A percentile compares a stretch with the other conserved stretches of the same genome.
Conservation (phyloP, 1,140 invertebrate genomes). For the Trichonephila clavata region DNA sequence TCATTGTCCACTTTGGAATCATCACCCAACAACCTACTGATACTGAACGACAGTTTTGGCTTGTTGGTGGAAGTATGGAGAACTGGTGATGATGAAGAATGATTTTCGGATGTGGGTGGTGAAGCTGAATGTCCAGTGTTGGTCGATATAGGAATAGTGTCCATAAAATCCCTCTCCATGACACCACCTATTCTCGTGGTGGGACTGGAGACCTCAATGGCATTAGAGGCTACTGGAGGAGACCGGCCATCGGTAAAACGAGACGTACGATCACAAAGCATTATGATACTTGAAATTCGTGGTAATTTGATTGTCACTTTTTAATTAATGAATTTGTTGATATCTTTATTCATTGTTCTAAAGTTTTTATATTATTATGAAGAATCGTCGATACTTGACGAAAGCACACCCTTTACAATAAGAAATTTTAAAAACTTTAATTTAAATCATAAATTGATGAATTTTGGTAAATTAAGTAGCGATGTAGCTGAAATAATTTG, state of each 20-base stretch:
- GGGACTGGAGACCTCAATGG: conserved; percentile 51
- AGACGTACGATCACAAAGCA: conserved; percentile 62
- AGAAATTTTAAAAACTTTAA: no score
- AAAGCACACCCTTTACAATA: no score
- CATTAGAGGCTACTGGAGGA: conserved; percentile 58
- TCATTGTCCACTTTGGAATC: conserved; percentile 41
- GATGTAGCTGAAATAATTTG: no score
- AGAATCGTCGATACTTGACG: no score
- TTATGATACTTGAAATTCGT: neutral
- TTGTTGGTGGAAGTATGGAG: conserved; percentile 54
- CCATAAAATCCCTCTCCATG: conserved; percentile 26
- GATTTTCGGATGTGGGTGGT: conserved; percentile 15
- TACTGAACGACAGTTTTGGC: conserved; percentile 77
- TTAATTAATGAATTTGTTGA: neutral
- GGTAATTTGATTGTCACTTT: no score
- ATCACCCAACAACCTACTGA: conserved; percentile 73
- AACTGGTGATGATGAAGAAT: conserved; percentile 20
- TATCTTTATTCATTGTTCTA: neutral
- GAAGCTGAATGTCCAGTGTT: conserved; percentile 5
- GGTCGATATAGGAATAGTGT: conserved; percentile 3
- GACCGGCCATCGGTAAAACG: conserved; percentile 31
- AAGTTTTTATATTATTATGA: neutral
- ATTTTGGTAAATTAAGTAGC: no score
- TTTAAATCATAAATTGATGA: no score
- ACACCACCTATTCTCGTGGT: conserved; percentile 19